Conservation (phyloP, 1,140 invertebrate genomes). For the Panonychus citri region DNA sequence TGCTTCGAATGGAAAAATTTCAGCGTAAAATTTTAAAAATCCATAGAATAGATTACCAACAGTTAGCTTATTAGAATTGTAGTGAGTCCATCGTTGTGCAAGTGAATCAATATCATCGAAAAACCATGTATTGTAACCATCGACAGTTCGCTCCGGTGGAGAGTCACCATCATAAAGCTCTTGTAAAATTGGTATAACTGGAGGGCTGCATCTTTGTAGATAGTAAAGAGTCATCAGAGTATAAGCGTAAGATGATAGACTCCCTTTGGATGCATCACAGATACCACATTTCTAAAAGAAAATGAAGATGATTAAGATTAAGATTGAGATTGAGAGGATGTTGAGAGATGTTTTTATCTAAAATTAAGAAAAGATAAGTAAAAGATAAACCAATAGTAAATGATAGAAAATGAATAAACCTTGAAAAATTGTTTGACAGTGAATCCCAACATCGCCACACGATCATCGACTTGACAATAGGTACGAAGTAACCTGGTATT, state of each 20-base stretch:
- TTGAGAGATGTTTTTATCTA: too few relatives aligned
- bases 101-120: constrained; percentile 19
- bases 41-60: constrained; percentile 32
- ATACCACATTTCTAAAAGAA: constrained; percentile 29
- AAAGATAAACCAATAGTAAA: background rate
- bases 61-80: constrained; percentile 22
- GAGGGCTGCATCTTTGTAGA: constrained; percentile 32
- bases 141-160: constrained; percentile 19
- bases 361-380: too few relatives aligned
- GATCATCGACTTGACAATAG: constrained; percentile 30
- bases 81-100: constrained; percentile 16
- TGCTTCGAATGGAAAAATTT: constrained; percentile 30
- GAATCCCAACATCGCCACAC: constrained; percentile 32
- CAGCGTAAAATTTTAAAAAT: constrained; percentile 32
- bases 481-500: constrained; percentile 31
- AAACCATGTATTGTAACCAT: constrained; percentile 27
- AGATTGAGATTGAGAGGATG: too few relatives aligned
- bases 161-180: constrained; percentile 17
- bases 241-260: constrained; percentile 37
- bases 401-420: constrained; percentile 18
- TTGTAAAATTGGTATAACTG: constrained; percentile 36
- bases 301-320: background rate
- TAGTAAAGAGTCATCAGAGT: constrained; percentile 35
- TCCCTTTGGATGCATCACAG: constrained; percentile 35
- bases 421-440: constrained; percentile 35